Conservation (phyloP, 2,797 vertebrate species). For the Anolis apletophallus region DNA sequence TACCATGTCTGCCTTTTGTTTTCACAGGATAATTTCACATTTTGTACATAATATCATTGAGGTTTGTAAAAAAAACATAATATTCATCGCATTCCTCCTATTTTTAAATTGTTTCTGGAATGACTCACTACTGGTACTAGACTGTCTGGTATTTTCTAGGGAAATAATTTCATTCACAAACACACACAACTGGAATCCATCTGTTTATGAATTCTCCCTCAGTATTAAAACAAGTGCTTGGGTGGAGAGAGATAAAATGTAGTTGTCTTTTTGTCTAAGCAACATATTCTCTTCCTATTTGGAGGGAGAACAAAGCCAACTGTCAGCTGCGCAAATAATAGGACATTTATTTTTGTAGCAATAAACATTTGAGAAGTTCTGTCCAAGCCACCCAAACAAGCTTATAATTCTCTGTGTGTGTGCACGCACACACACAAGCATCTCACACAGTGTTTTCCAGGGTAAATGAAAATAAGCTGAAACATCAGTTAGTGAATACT, state of each 20-base stretch:
- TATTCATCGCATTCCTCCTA: neutral
- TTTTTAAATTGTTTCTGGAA: slow-evolving; percentile 8
- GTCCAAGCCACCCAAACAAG: slow-evolving; percentile 70
- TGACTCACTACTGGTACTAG: slow-evolving; percentile 41
- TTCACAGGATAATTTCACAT: too few species aligned
- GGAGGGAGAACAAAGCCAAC: slow-evolving; percentile 69
- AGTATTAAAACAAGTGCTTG: slow-evolving; percentile 45
- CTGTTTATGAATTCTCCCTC: slow-evolving; percentile 67
- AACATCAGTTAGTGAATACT: neutral
- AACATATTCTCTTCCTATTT: slow-evolving; percentile 60
- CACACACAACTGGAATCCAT: slow-evolving; percentile 61
- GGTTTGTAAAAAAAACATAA: neutral
- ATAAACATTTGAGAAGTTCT: slow-evolving; percentile 66
- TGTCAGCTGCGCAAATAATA: slow-evolving; percentile 63
- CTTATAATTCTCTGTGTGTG: slow-evolving; percentile 59
- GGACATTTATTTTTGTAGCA: slow-evolving; percentile 68
- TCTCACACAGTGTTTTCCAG: slow-evolving; percentile 49
- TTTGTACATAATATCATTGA: neutral
- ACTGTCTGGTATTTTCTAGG: slow-evolving; percentile 61
- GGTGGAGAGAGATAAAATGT: slow-evolving; percentile 58
- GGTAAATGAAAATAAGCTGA: slow-evolving; percentile 42
- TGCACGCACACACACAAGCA: slow-evolving; percentile 30
- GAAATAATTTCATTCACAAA: slow-evolving; percentile 31
- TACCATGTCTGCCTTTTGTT: too few species aligned
- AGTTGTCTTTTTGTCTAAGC: slow-evolving; percentile 68